phyloP scores from a whole-genome alignment of 2,113 vertebrate species.

The Dicaeum eximium region DNA sequence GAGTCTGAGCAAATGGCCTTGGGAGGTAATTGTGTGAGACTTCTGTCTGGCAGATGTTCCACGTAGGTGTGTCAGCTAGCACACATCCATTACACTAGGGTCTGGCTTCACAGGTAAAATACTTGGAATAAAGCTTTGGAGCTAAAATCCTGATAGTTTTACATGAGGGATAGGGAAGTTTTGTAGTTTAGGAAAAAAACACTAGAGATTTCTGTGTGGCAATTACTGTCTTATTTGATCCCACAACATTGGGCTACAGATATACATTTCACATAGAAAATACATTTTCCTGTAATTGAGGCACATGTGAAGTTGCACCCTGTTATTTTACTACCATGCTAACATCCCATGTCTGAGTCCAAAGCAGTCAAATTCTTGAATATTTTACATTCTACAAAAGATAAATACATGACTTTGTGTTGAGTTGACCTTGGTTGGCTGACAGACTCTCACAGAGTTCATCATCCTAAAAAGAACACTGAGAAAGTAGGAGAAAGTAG shows the following conservation, averaged over 20 bases:
- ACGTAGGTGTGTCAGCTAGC: no score
- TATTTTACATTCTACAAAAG: neutral
- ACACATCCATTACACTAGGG: neutral
- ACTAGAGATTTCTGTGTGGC: neutral
- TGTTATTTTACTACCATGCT: neutral
- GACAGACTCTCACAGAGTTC: neutral
- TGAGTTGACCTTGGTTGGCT: neutral
- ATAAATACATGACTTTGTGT: neutral
- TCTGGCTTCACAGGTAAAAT: neutral
- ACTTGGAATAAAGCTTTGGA: neutral
- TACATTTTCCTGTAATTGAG: neutral
- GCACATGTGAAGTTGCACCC: neutral
- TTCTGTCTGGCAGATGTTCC: neutral
- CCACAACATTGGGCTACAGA: neutral
- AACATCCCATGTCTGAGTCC: neutral
- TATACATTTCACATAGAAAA: neutral
- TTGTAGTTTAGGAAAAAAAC: neutral
- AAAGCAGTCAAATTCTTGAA: neutral
- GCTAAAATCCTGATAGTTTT: neutral
- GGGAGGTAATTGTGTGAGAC: neutral
- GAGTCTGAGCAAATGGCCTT: neutral
- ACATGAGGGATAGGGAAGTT: neutral
- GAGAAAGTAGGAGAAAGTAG: neutral
- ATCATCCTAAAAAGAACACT: rapidly evolving
- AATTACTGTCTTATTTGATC: neutral